Conservation (phyloP, 2,888 invertebrate species). For the Drosophila diplacantha region DNA sequence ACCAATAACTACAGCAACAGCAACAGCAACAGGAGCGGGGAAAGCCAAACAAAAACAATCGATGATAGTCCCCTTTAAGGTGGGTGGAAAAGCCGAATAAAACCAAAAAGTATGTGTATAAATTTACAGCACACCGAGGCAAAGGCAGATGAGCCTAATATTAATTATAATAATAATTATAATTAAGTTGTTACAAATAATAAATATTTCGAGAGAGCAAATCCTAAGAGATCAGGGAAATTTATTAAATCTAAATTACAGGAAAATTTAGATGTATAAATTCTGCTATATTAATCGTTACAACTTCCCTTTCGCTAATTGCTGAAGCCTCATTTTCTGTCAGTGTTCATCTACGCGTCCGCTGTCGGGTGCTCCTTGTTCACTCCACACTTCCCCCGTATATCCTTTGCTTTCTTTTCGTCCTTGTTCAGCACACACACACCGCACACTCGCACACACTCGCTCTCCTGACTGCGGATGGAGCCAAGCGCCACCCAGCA, state of each 20-base stretch:
- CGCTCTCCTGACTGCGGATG: background rate
- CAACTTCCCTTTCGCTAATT: background rate
- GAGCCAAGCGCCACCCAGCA: slow-evolving; percentile 6
- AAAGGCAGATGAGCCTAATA: background rate
- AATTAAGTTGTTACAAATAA: background rate
- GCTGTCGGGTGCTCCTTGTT: slow-evolving; percentile 10
- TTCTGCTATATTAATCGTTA: background rate
- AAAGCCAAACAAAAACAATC: slow-evolving; percentile 33
- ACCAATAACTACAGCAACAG: slow-evolving; percentile 47
- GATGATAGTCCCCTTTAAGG: slow-evolving; percentile 19
- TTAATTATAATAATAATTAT: too few relatives aligned
- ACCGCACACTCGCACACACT: background rate
- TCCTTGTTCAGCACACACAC: slow-evolving; percentile 24
- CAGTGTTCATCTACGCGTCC: slow-evolving; percentile 1
- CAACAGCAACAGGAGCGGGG: slow-evolving; percentile 14
- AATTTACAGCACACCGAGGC: slow-evolving; percentile 1
- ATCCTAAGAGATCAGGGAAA: background rate
- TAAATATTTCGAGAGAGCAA: background rate
- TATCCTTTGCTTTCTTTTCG: slow-evolving; percentile 10
- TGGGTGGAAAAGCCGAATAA: background rate
- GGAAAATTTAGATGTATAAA: background rate
- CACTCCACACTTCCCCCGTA: slow-evolving; percentile 1
- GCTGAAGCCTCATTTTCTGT: background rate
- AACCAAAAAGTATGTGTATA: background rate
- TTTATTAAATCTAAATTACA: too few relatives aligned